These are phyloP conservation scores for Eristalinus sepulchralis DNA, from an alignment of 2,888 invertebrate species.

Conservation along the genomic window DNA sequence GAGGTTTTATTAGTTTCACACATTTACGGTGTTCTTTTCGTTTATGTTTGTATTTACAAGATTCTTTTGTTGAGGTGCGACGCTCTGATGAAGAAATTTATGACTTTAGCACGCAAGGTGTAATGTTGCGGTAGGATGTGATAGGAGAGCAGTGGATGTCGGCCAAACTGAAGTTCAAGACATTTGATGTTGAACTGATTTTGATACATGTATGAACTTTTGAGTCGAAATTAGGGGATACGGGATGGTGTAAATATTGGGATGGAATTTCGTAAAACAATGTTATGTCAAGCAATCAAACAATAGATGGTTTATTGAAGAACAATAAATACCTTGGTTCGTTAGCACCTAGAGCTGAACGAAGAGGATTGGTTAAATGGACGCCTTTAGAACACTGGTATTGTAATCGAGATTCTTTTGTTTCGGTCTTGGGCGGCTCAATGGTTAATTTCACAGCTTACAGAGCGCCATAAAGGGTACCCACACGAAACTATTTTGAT, in stretches of 20 bases:
- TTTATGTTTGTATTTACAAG: slow-evolving; percentile 31
- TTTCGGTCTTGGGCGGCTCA: neutral
- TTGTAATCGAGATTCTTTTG: neutral
- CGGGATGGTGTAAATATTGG: neutral
- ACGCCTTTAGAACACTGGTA: neutral
- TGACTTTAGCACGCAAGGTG: slow-evolving; percentile 56
- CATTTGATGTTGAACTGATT: slow-evolving; percentile 6
- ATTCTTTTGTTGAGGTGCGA: slow-evolving; percentile 40
- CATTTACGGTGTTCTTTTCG: slow-evolving; percentile 11
- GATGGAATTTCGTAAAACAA: slow-evolving; percentile 13
- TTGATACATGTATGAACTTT: neutral
- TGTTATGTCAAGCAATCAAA: slow-evolving; percentile 24
- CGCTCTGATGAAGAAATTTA: slow-evolving; percentile 51
- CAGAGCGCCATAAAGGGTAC: neutral
- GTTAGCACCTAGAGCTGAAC: slow-evolving; percentile 14
- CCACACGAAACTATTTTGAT: neutral
- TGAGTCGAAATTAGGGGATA: neutral
- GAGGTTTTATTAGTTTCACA: slow-evolving; percentile 50
- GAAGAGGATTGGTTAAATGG: slow-evolving; percentile 6
- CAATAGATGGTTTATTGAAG: slow-evolving; percentile 31
- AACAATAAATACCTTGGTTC: slow-evolving; percentile 32
- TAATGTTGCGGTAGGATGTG: slow-evolving; percentile 44
- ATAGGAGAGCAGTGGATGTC: neutral
- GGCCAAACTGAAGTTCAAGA: neutral
- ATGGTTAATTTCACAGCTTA: neutral